Base-by-base conservation (phyloP, 1,140 invertebrate species). In the Lucilia sericata region DNA sequence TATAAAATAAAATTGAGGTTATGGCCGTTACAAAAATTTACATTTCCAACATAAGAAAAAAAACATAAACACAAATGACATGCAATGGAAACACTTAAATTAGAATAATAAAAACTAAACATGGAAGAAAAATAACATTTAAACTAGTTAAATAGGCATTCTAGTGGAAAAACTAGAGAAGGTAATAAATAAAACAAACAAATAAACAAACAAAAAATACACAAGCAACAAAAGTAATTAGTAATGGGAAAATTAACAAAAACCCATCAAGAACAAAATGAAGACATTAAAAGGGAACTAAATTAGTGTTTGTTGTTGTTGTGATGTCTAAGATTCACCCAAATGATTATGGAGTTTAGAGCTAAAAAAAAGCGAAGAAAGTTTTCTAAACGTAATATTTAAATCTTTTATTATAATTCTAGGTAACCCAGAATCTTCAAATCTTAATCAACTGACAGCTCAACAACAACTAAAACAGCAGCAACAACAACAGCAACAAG, bases 251-350 rank as follows among this genome's bases (percentile, higher is more conserved):
- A 74, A 30, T 74, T 74, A 74, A 74, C 21, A 17, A 74, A 74
- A 74, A 74, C 34, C 5, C 1, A 34, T 30, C 25, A 34, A 76
- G 0, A 55, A 10, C 13, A 55, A 76, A 76, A 76, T 76, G 12
- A 76, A 76, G 36, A 76, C 34, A 76, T 76, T 76, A 76, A 76
- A 76, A 42, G 74, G 74, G 74, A 76, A 76, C 42, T 42, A 42
- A 42, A 42, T 42, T 42, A 42, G 42, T 42, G 2, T 42, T 42
- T 42, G 10, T 42, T 42, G 42, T 42, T 42, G 10, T 42, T 42
- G 42, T 42, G 5, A 10, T 7, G 42, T 42, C 10, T 42, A 42
- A 42, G 42, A 42, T 42, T 42, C 42, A 7, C 5, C 5, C 42
- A 42, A 42, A 42, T 42, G 42, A 42, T 42, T 42, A 10, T 7